Base-by-base conservation (phyloP, 2,888 invertebrate genomes). In the Sphaeridia pumilis region DNA sequence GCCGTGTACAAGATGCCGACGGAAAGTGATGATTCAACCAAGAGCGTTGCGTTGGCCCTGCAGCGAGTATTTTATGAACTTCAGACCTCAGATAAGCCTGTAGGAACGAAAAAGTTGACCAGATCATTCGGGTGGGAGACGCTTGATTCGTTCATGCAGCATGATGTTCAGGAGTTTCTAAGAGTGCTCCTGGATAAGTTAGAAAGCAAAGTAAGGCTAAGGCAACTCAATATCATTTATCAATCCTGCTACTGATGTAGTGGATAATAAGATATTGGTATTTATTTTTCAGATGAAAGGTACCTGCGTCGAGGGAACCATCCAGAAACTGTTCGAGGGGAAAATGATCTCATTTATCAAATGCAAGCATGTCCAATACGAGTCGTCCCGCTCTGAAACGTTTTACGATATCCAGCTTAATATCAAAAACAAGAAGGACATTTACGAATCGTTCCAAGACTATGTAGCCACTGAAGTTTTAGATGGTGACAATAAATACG, bases 121-220 rank as follows among this genome's bases (percentile, higher is more conserved):
- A 93, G 95, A 73, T 94, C 95, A 64, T 98, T 98, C 73, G 97
- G 97, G 28, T 98, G 98, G 98, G 97, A 98, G 72, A 94, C 97
- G 0, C 75, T 97, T n/a, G 98, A 98, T 71, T 95, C 95, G 2
- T 98, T 98, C 71, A 95, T 98, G 93, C 98, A 98, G 70, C 98
- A 98, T 72, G 98, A 88, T 71, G 87, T 88, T 7, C 88, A 68
- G 54, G 66, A 66, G 54, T 66, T 66, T 49, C 57, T 67, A 3
- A 57, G 66, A 27, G 66, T 66, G 84, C 76, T 97, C 24, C 74
- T 98, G 67, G 97, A 98, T 72, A 98, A 98, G 72, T 76, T 98
- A 70, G 98, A 98, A 71, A 94, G 88, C 67, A 95, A 98, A 75
- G 61, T 61, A 51, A n/a, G n/a, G n/a, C n/a, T n/a, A n/a, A n/a